Evolutionary conservation across 2,797 vertebrate species (phyloP), one percentile per base, ranked within the genome.

Genomic region (Siniperca obscura): DNA sequence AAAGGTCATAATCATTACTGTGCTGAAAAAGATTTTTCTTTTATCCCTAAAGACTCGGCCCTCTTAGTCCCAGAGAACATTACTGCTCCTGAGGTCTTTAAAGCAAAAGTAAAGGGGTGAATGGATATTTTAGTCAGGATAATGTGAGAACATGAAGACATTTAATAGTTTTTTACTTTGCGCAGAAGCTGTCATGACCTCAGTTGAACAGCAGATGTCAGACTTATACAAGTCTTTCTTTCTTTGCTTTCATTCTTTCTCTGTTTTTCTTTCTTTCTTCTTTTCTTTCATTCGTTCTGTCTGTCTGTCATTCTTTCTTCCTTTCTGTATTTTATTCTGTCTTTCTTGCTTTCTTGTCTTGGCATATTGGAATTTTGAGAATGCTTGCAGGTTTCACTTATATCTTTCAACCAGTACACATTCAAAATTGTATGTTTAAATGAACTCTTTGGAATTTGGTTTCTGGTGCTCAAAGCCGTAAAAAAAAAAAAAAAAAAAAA

Each of bases 141-240:
- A 22, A n/a, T 12, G 22, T 14, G 38, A 75, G 12, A 27, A 74
- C 5, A 5, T 3, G 19, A 19, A 25, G 12, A 25, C n/a, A 36
- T 27, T 48, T 0, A 27, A 8, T 40, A 1, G 14, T 21, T 25
- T 14, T 59, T 38, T 2, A 66, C 8, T 8, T 36, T n/a, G 9
- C 1, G 22, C 27, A 21, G 12, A 42, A 65, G 8, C 5, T 82
- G 85, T 27, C 52, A n/a, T 79, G 22, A 74, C 77, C 14, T 0
- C 5, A 40, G 3, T 1, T 71, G 16, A 57, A 50, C 93, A 92
- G 60, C 44, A 93, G 92, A 69, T 87, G 92, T 76, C 89, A 90
- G 78, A 0, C 38, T 83, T 52, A 42, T 0, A 85, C 85, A 52
- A 79, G 25, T 4, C 5, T 25, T 74, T 4, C 5, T 25, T 74